Conservation (phyloP, 2,113 vertebrate genomes). For the Lucifuga dentata region DNA sequence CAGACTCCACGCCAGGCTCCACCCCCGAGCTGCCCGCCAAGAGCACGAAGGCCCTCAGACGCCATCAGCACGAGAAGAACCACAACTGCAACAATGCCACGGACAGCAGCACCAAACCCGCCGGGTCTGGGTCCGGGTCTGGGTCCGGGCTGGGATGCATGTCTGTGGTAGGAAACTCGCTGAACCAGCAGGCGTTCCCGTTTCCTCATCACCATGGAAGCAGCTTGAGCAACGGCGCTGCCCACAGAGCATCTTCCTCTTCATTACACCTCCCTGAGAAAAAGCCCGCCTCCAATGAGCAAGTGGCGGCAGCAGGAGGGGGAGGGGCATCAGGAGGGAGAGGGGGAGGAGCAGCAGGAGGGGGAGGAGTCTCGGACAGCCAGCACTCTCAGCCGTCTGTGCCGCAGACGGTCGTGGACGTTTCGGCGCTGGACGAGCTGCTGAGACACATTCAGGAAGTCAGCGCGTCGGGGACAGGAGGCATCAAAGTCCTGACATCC, state of each 20-base stretch:
- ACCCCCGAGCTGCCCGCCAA: slow-evolving; percentile 86
- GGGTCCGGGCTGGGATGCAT: slow-evolving; percentile 41
- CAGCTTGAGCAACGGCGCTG: slow-evolving; percentile 61
- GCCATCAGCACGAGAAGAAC: slow-evolving; percentile 82
- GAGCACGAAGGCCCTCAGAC: slow-evolving; percentile 73
- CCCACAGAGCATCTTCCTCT: slow-evolving; percentile 23
- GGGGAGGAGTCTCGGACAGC: slow-evolving; percentile 20
- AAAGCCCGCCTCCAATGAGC: slow-evolving; percentile 60
- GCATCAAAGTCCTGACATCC: slow-evolving; percentile 78
- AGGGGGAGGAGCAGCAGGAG: not conserved
- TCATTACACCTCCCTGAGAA: slow-evolving; percentile 63
- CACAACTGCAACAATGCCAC: slow-evolving; percentile 80
- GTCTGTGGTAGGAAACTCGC: slow-evolving; percentile 32
- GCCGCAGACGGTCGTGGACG: slow-evolving; percentile 80
- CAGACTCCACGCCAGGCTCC: slow-evolving; percentile 85
- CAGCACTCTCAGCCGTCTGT: slow-evolving; percentile 66
- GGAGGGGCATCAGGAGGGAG: not conserved
- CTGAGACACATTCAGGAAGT: slow-evolving; percentile 87
- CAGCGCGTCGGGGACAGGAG: slow-evolving; percentile 68
- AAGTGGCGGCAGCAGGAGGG: slow-evolving; percentile 42
- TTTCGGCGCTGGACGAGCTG: slow-evolving; percentile 87
- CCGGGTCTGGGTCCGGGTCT: slow-evolving; percentile 16
- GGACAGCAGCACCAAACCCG: not conserved
- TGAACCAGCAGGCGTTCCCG: slow-evolving; percentile 67
- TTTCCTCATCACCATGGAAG: slow-evolving; percentile 61